These are phyloP conservation scores for Sitophilus oryzae DNA, from an alignment of 1,140 invertebrate species.

Conservation along the genomic window DNA sequence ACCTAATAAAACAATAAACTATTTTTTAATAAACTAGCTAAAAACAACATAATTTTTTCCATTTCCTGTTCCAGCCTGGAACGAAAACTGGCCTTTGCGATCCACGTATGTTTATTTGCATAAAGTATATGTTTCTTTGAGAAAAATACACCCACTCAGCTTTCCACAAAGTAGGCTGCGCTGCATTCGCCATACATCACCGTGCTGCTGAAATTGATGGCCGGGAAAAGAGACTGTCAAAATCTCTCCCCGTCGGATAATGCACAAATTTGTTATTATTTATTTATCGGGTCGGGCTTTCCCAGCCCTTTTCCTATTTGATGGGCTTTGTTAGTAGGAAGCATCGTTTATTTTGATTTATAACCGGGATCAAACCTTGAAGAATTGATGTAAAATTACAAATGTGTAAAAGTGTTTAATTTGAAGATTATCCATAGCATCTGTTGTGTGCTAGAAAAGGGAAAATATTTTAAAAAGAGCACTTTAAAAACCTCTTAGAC, in stretches of 20 bases:
- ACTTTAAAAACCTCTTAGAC: no score
- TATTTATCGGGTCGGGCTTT: slow-evolving; percentile 19
- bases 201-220: slow-evolving; percentile 38
- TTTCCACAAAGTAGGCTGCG: slow-evolving; percentile 29
- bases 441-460: no score
- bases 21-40: not conserved
- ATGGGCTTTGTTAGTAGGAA: not conserved
- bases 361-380: no score
- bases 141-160: slow-evolving; percentile 43
- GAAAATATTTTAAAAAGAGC: no score
- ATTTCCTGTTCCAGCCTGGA: slow-evolving; percentile 10
- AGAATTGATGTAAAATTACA: no score
- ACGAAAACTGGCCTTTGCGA: slow-evolving; percentile 2
- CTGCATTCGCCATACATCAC: slow-evolving; percentile 32
- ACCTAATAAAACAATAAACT: no score
- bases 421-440: no score
- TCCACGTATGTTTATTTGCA: slow-evolving; percentile 41
- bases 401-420: no score
- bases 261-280: slow-evolving; percentile 39
- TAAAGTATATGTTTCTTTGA: slow-evolving; percentile 37
- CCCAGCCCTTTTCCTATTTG: slow-evolving; percentile 10
- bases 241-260: slow-evolving; percentile 36
- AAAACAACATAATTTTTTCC: slow-evolving; percentile 1
- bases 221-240: slow-evolving; percentile 38
- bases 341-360: not conserved